Evolutionary conservation across 2,888 invertebrate species (phyloP).

Genomic region (Ormyrus rosae): DNA sequence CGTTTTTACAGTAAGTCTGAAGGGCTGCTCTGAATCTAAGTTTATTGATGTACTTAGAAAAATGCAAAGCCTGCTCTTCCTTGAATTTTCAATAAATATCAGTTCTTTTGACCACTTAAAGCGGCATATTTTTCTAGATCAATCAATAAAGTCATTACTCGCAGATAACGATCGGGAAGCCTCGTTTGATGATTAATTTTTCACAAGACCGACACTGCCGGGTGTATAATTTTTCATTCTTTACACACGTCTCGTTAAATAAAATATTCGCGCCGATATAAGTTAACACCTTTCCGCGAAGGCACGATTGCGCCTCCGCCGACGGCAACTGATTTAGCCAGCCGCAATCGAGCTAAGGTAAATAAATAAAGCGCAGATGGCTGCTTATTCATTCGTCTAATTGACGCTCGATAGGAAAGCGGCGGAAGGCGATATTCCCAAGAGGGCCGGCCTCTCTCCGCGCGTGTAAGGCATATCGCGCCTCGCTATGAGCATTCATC

Average conservation of each 20-base stretch:
- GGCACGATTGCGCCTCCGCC: no score
- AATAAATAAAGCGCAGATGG: constrained; percentile 22
- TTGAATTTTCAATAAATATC: not conserved
- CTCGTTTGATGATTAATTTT: constrained; percentile 26
- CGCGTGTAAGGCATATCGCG: constrained; percentile 1
- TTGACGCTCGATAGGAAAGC: constrained; percentile 10
- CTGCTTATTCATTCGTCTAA: constrained; percentile 24
- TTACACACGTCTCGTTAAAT: no score
- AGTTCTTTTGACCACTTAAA: no score
- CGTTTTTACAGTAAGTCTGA: no score
- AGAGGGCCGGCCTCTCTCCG: not conserved
- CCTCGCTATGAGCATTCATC: constrained; percentile 17
- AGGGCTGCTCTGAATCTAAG: no score
- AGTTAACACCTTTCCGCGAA: no score
- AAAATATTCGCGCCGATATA: no score
- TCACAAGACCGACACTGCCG: not conserved
- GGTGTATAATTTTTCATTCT: no score
- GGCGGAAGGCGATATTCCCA: not conserved
- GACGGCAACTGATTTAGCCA: not conserved
- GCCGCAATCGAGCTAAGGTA: constrained; percentile 21
- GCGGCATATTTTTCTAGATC: not conserved
- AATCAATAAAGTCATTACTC: constrained; percentile 24
- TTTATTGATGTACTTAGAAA: no score
- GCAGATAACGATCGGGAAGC: not conserved
- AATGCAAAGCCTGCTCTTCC: not conserved